Evolutionary conservation across 2,888 invertebrate species (phyloP), one percentile per base, ranked within the genome.

Genomic region (Habroteleia sp.): DNA sequence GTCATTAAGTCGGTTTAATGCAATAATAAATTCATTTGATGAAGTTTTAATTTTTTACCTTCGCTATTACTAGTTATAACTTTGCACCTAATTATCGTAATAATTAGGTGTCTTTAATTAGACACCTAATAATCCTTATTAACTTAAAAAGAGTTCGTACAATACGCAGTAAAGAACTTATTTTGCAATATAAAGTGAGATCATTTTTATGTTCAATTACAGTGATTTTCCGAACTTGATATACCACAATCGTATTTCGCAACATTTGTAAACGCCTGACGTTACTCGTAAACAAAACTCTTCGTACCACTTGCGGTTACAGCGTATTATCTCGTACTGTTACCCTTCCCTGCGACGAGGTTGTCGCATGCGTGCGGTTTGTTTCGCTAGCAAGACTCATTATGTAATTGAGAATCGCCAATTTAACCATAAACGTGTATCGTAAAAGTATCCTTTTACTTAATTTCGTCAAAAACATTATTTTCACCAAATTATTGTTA

Each of bases 201-300:
- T 42, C 14, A 42, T 23, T 68, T 60, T 60, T 48, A 39, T n/a
- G 33, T 11, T 35, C 39, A 39, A 54, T 62, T 46, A 52, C 62
- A 20, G 17, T 41, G 48, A 72, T 63, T 66, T 60, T 39, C 60
- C 39, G 39, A 62, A 54, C 39, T 35, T 46, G 52, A 66, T 60
- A 20, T 31, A 60, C 73, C 73, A 41, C 73, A 74, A 54, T 66
- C 60, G 66, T 46, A 52, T 66, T 68, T 74, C 41, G 77, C 69
- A 71, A 60, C 48, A 52, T 54, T n/a, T 69, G 73, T 76, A 77
- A 78, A 76, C 60, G 58, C 69, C n/a, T 62, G 71, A 72, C 75
- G 60, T 75, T 72, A 76, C 62, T 72, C 68, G 65, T 74, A 74
- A 76, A 74, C 74, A 68, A 68, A 62, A 72, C 58, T 46, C 54